A percentile compares a stretch with the other conserved stretches of the same genome.
These are phyloP conservation scores for Eleginops maclovinus DNA, from an alignment of 2,113 vertebrate genomes.

Conservation along the genomic window DNA sequence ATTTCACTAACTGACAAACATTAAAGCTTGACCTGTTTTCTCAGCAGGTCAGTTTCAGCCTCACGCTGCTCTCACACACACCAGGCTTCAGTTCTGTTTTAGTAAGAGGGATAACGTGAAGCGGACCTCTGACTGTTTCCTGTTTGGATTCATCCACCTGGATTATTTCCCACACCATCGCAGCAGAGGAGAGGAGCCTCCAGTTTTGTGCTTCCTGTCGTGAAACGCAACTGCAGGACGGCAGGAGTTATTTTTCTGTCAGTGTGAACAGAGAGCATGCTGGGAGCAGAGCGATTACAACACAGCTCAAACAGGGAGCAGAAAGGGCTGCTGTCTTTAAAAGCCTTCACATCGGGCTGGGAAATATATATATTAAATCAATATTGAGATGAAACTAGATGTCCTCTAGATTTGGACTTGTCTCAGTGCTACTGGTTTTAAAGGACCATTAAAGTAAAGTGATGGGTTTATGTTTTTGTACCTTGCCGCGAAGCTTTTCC, in stretches of 20 bases:
- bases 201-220: background rate
- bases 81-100: background rate
- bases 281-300: background rate
- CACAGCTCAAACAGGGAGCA: background rate
- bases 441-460: too few species aligned
- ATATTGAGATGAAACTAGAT: too few species aligned
- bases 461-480: too few species aligned
- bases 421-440: too few species aligned
- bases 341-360: background rate
- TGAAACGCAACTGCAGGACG: background rate
- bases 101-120: background rate
- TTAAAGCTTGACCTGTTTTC: background rate
- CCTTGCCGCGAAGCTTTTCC: too few species aligned
- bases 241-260: background rate
- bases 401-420: too few species aligned
- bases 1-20: background rate
- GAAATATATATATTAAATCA: too few species aligned
- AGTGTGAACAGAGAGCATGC: background rate
- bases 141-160: conserved; percentile 8
- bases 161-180: conserved; percentile 8
- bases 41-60: background rate
- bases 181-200: background rate
- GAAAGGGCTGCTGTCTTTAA: background rate
- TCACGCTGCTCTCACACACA: background rate
- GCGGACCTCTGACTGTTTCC: conserved; percentile 2